Evolutionary conservation across 2,888 invertebrate species (phyloP).

Genomic region (Epinotia bilunana): DNA sequence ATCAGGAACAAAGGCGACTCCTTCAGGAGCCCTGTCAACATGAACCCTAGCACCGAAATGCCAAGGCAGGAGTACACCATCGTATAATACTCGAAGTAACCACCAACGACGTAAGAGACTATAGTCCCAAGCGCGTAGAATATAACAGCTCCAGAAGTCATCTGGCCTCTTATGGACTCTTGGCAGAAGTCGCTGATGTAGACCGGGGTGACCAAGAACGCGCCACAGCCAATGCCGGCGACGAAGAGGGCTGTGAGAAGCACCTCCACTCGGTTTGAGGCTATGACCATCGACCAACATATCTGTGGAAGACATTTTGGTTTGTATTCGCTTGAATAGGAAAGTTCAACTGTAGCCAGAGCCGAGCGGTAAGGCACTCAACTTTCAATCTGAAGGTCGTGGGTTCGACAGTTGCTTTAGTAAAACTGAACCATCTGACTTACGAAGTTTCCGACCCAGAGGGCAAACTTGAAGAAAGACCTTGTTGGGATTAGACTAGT

Average conservation of each 20-base stretch:
- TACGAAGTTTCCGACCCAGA: too few relatives aligned
- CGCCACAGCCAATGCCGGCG: conserved; percentile 61
- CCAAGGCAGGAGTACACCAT: conserved; percentile 63
- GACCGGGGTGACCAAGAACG: conserved; percentile 60
- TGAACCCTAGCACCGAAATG: conserved; percentile 53
- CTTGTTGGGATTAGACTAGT: too few relatives aligned
- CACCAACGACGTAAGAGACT: conserved; percentile 66
- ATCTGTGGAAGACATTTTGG: conserved; percentile 55
- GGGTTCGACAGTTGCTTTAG: too few relatives aligned
- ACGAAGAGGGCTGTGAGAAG: conserved; percentile 62
- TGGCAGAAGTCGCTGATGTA: conserved; percentile 69
- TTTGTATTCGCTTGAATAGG: neutral
- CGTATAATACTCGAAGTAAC: conserved; percentile 58
- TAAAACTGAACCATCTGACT: too few relatives aligned
- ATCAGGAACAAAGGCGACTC: conserved; percentile 69
- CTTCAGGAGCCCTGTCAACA: conserved; percentile 55
- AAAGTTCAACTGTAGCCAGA: neutral
- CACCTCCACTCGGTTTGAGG: conserved; percentile 59
- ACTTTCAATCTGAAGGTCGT: too few relatives aligned
- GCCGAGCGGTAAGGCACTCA: neutral
- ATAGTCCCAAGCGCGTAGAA: conserved; percentile 66
- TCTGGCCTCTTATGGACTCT: conserved; percentile 67
- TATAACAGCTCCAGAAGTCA: conserved; percentile 63
- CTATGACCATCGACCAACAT: conserved; percentile 62
- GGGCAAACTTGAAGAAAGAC: too few relatives aligned